Evolutionary conservation across 2,113 vertebrate genomes (phyloP), one percentile per base, ranked within the genome.

Genomic region (Oryzias javanicus): DNA sequence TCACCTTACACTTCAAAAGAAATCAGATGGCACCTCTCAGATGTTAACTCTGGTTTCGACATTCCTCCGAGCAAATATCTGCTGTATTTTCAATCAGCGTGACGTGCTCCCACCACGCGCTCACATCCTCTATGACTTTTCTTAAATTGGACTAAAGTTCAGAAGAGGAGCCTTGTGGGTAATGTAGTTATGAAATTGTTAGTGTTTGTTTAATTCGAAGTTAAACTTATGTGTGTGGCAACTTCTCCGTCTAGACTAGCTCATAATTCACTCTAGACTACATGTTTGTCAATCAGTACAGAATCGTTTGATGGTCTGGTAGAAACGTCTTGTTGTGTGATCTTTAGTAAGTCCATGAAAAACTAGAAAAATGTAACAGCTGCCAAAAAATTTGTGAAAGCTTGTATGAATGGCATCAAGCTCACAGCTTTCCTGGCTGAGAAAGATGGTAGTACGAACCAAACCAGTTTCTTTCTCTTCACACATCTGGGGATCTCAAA

Each of bases 141-240:
- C 51, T 56, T 41, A 74, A 70, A 79, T 60, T 60, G 44, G 40
- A 46, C 41, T 40, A 20, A 42, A 22, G 61, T 47, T 48, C 49
- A 56, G 45, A 49, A 62, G 49, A 59, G 45, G 56, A 56, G 63
- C 25, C 56, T 4, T 41, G 59, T 59, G 75, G 54, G 60, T 65
- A 75, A 67, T 56, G 60, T 67, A 70, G 79, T 83, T 81, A 65
- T 47, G 12, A 42, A 22, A 7, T 47, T 16, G n/a, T 7, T 16
- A 17, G 1, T 17, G 14, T 44, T 44, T 16, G 16, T 44, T 2
- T 17, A 17, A 44, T 16, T 44, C 42, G 55, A 56, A 48, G 52
- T 64, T 55, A 69, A 70, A 78, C 73, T 79, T 73, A 80, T 70
- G 69, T 64, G 4, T 14, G 60, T 74, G 72, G 84, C 82, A 78